These are phyloP conservation scores for Aix galericulata DNA, from an alignment of 2,113 vertebrate genomes.

Conservation along the genomic window DNA sequence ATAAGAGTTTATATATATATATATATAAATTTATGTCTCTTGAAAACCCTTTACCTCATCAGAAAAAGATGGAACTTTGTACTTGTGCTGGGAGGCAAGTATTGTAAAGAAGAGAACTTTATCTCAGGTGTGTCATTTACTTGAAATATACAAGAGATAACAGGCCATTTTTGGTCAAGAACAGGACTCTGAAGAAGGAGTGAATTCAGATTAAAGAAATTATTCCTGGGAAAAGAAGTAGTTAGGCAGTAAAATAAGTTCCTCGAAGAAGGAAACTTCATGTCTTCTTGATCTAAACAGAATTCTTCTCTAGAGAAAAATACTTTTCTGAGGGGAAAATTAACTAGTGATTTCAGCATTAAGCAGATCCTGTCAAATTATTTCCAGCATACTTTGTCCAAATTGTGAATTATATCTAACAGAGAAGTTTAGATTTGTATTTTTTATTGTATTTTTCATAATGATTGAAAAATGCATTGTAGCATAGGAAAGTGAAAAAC, in stretches of 20 bases:
- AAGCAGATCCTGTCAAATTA: neutral
- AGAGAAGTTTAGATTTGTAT: neutral
- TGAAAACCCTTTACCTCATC: neutral
- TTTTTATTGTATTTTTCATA: neutral
- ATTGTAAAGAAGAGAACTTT: neutral
- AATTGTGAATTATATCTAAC: neutral
- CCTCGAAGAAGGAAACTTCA: neutral
- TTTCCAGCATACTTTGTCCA: neutral
- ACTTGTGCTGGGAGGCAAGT: rapidly evolving
- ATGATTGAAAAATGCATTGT: neutral
- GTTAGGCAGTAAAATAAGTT: neutral
- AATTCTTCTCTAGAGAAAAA: neutral
- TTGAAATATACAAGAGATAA: neutral
- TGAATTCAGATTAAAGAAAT: neutral
- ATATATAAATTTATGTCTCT: neutral
- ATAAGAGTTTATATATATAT: neutral
- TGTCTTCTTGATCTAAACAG: neutral
- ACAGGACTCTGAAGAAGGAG: neutral
- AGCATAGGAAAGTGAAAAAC: neutral
- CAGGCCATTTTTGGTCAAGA: neutral
- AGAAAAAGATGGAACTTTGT: neutral
- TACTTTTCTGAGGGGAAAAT: neutral
- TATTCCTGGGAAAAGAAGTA: neutral
- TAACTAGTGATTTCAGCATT: neutral
- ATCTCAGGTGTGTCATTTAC: neutral